phyloP scores from a whole-genome alignment of 2,888 invertebrate genomes.

The Lomographa bimaculata region DNA sequence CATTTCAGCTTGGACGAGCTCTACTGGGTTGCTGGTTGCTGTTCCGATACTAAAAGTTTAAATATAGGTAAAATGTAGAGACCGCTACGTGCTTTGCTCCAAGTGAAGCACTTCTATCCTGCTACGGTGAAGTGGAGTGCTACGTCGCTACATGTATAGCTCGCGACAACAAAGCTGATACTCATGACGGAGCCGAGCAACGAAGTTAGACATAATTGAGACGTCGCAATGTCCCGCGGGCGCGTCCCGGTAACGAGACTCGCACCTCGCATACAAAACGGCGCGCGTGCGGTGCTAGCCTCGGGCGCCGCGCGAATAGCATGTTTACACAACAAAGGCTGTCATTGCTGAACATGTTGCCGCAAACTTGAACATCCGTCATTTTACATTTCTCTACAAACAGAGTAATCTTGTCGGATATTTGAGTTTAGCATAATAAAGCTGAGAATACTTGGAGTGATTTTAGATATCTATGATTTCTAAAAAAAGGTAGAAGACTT shows the following conservation, averaged over 20 bases:
- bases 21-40: too few species aligned
- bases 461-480: constrained; percentile 39
- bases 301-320: constrained; percentile 24
- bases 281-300: constrained; percentile 23
- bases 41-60: constrained; percentile 33
- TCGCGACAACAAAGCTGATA: constrained; percentile 52
- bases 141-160: too few species aligned
- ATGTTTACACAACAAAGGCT: constrained; percentile 47
- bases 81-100: too few species aligned
- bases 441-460: constrained; percentile 30
- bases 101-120: too few species aligned
- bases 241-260: constrained; percentile 59
- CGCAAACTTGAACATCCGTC: constrained; percentile 17
- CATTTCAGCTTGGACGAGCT: too few species aligned
- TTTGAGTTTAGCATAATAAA: constrained; percentile 32
- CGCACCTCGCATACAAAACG: constrained; percentile 65
- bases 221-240: constrained; percentile 64
- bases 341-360: constrained; percentile 3
- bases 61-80: constrained; percentile 49
- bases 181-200: constrained; percentile 61
- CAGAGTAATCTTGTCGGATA: constrained; percentile 22
- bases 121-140: too few species aligned
- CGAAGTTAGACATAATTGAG: constrained; percentile 75
- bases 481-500: too few species aligned
- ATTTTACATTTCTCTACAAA: constrained; percentile 9